Evolutionary conservation across 2,888 invertebrate species (phyloP), one percentile per base, ranked within the genome.

Genomic region (Cephus sareptanus): DNA sequence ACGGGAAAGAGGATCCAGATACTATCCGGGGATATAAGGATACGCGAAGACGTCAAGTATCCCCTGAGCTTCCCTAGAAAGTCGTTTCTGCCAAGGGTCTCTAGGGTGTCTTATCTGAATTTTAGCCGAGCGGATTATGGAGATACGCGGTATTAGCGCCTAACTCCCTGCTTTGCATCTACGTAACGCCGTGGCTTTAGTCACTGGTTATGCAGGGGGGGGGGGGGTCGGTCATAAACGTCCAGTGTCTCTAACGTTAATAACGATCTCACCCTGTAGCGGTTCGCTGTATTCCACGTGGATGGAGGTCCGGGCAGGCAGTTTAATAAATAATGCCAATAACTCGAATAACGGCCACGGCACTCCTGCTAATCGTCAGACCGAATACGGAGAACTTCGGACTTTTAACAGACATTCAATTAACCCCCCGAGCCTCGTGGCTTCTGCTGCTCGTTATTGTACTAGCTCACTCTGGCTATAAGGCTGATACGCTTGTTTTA

Each of bases 101-200:
- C 71, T 12, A 71, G 31, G 71, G 71, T 71, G 74, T 79, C 78
- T 78, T 80, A 77, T 77, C 82, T 82, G 78, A 82, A 82, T 82
- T 82, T 81, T 79, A 82, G 76, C 79, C 80, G 75, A 79, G 76
- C 76, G 81, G 81, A 82, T 82, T 82, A 82, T 82, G 81, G 79
- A 82, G 80, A 82, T 82, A 78, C 78, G 79, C 77, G 74, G 81
- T 82, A 79, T 82, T 81, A 82, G 81, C 77, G 80, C 80, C 81
- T 80, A 82, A 81, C 80, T 81, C 80, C 80, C 81, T 79, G 79
- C 81, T 82, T 81, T 82, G 81, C 82, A 81, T 81, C 81, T 78
- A 79, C 80, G 79, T 79, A 80, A 81, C 79, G 23, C 34, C 74
- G 4, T n/a, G 74, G 34, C 56, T 56, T 56, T 56, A 56, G 56